A percentile compares a stretch with the other conserved stretches of the same genome.
phyloP scores from a whole-genome alignment of 2,113 vertebrate species.

The Gasterosteus aculeatus region DNA sequence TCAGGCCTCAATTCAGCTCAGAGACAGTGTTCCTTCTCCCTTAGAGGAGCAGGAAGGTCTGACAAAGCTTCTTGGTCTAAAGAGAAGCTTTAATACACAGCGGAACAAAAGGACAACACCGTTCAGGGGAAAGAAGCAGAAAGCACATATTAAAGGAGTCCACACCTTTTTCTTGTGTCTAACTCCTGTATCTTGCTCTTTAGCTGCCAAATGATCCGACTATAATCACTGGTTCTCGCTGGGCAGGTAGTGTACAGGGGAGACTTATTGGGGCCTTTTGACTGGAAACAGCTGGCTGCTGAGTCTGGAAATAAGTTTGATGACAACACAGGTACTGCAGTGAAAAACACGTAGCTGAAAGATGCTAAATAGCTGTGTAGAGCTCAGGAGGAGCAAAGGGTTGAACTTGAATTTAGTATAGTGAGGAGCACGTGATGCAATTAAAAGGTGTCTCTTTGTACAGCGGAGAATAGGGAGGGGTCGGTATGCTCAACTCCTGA shows the following conservation, averaged over 20 bases:
- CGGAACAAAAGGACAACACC: too few species aligned
- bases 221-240: neutral
- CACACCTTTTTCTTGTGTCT: neutral
- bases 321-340: neutral
- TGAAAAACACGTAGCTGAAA: neutral
- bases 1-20: too few species aligned
- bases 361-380: too few species aligned
- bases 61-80: too few species aligned
- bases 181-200: neutral
- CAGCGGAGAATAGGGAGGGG: neutral
- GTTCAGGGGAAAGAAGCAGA: too few species aligned
- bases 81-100: too few species aligned
- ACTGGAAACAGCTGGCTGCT: neutral
- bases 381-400: neutral
- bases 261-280: neutral
- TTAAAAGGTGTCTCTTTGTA: neutral
- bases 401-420: neutral
- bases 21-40: too few species aligned
- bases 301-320: neutral
- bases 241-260: neutral
- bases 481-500: neutral
- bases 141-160: too few species aligned
- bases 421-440: neutral
- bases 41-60: too few species aligned
- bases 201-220: neutral